A percentile compares a stretch with the other conserved stretches of the same genome.
These are phyloP conservation scores for Chymomyza costata DNA, from an alignment of 1,140 invertebrate genomes.

Conservation along the genomic window DNA sequence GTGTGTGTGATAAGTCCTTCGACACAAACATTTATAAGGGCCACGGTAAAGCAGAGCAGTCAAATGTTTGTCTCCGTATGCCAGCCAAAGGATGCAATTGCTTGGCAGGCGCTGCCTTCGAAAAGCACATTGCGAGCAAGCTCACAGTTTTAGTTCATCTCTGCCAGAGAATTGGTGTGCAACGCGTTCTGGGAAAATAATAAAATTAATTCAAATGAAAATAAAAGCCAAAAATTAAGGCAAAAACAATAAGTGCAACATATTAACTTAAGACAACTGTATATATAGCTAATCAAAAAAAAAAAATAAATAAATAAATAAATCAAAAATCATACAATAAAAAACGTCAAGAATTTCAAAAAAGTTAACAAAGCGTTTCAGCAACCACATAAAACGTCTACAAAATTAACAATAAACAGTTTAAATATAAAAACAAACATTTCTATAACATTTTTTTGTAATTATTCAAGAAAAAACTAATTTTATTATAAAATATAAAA, in stretches of 20 bases:
- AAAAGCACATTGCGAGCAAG: conserved; percentile 12
- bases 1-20: neutral
- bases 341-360: conserved; percentile 58
- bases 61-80: conserved; percentile 10
- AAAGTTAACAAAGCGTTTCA: conserved; percentile 70
- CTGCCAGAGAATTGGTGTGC: conserved; percentile 70
- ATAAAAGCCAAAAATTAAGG: conserved; percentile 15
- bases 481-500: conserved; percentile 10
- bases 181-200: conserved; percentile 59
- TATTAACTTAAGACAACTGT: no score
- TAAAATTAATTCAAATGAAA: conserved; percentile 10
- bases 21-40: conserved; percentile 2
- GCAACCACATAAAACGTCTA: conserved; percentile 37
- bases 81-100: conserved; percentile 52
- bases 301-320: neutral
- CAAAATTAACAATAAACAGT: conserved; percentile 15
- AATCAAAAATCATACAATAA: conserved; percentile 25
- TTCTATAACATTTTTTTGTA: conserved; percentile 36
- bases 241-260: no score
- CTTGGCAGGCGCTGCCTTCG: conserved; percentile 33
- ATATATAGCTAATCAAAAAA: no score
- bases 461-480: conserved; percentile 15
- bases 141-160: conserved; percentile 67
- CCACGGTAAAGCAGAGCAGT: conserved; percentile 17
- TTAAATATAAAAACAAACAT: conserved; percentile 23